Percentiles rank a stretch among this genome's conserved stretches.
Conservation (phyloP, 1,140 invertebrate genomes). For the Anoplophora glabripennis region DNA sequence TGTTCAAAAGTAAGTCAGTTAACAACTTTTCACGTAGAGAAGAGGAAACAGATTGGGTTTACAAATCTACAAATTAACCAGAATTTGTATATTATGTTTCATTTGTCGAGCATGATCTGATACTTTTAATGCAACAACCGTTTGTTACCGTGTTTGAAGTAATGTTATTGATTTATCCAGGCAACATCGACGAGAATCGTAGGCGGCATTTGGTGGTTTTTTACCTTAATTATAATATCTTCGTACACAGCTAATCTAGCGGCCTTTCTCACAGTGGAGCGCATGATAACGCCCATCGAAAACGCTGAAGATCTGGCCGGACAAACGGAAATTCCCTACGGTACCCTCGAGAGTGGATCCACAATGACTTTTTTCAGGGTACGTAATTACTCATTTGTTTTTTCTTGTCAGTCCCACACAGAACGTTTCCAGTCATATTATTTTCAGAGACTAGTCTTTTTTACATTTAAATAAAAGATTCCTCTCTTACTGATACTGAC, state of each 20-base stretch:
- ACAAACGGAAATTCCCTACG: slow-evolving; percentile 81
- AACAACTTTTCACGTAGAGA: too few species aligned
- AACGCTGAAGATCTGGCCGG: slow-evolving; percentile 79
- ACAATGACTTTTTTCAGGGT: slow-evolving; percentile 85
- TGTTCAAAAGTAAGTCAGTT: too few species aligned
- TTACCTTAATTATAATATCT: slow-evolving; percentile 83
- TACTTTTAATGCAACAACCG: too few species aligned
- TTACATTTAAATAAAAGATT: too few species aligned
- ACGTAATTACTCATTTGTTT: slow-evolving; percentile 46
- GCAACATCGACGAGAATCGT: slow-evolving; percentile 72
- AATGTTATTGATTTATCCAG: slow-evolving; percentile 41
- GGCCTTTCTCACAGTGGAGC: slow-evolving; percentile 82
- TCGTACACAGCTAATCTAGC: slow-evolving; percentile 88
- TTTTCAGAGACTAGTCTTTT: too few species aligned
- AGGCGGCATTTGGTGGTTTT: slow-evolving; percentile 86
- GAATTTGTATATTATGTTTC: too few species aligned
- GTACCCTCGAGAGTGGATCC: slow-evolving; percentile 73
- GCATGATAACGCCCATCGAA: slow-evolving; percentile 84
- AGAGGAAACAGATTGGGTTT: too few species aligned
- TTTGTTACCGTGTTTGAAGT: background rate
- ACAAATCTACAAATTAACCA: too few species aligned
- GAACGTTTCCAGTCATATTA: background rate
- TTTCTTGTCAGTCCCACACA: slow-evolving; percentile 45
- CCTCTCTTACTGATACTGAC: too few species aligned
- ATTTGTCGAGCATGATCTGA: too few species aligned